Evolutionary conservation across 2,888 invertebrate genomes (phyloP).

Genomic region (Coelinius sp.): DNA sequence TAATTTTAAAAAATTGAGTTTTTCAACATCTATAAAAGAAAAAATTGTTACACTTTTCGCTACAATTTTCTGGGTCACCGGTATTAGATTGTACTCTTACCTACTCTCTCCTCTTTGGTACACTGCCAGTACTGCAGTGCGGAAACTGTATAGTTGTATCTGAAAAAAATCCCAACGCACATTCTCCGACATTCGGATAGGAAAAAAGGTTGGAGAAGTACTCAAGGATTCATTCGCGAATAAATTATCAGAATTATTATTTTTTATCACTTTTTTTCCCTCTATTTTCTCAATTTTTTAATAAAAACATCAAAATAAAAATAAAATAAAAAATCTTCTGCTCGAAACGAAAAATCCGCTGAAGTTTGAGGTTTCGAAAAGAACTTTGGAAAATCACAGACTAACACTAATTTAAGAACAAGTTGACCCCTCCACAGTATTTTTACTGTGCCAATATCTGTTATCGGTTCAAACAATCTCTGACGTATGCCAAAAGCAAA

Average conservation of each 20-base stretch:
- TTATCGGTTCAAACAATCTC: not conserved
- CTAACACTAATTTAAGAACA: conserved; percentile 5
- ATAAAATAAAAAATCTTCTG: too few relatives aligned
- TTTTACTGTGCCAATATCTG: not conserved
- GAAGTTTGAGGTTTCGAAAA: not conserved
- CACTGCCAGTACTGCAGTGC: conserved; percentile 11
- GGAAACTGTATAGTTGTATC: conserved; percentile 9
- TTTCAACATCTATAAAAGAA: not conserved
- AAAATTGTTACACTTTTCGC: not conserved
- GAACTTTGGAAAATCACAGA: not conserved
- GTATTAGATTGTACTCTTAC: not conserved
- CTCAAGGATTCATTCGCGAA: not conserved
- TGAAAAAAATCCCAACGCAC: not conserved
- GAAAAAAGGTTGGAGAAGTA: not conserved
- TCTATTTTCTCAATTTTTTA: too few relatives aligned
- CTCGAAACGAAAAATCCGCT: not conserved
- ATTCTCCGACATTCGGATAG: not conserved
- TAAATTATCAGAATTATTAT: not conserved
- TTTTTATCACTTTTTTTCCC: not conserved
- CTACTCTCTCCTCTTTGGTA: conserved; percentile 4
- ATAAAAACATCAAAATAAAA: too few relatives aligned
- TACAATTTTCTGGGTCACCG: conserved; percentile 10
- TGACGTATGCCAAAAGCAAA: conserved; percentile 7
- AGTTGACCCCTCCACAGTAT: not conserved
- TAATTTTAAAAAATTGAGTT: too few relatives aligned